Percentiles rank a stretch among this genome's conserved stretches.
These are phyloP conservation scores for Actinia tenebrosa DNA, from an alignment of 64 coral and sea anemone genomes.

Conservation along the genomic window DNA sequence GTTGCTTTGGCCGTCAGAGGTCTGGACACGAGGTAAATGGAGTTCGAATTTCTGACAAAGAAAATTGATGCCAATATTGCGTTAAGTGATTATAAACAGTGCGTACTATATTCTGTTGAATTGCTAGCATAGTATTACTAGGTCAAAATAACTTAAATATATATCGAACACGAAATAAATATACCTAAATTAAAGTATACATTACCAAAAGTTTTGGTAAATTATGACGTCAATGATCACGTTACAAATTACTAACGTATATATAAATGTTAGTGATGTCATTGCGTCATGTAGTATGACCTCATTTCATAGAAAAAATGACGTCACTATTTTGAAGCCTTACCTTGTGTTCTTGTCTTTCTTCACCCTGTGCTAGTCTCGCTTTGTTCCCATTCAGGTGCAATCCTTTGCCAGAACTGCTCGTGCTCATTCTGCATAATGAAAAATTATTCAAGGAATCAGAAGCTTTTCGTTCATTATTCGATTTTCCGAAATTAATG, in stretches of 20 bases:
- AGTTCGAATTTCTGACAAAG: conserved; percentile 25
- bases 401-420: not conserved
- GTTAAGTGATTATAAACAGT: too few relatives aligned
- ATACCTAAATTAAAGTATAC: too few relatives aligned
- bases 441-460: not conserved
- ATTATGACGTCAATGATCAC: too few relatives aligned
- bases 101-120: too few relatives aligned
- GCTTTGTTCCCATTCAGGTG: not conserved
- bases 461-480: not conserved
- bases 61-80: not conserved
- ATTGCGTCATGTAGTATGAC: not conserved
- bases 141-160: too few relatives aligned
- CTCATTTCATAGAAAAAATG: not conserved
- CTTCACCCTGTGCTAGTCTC: not conserved
- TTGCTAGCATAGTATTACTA: too few relatives aligned
- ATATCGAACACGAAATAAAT: too few relatives aligned
- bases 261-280: too few relatives aligned
- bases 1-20: not conserved
- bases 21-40: conserved; percentile 48
- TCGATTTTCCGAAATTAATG: too few relatives aligned
- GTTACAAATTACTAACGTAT: too few relatives aligned
- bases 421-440: not conserved
- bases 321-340: too few relatives aligned
- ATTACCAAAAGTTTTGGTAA: too few relatives aligned
- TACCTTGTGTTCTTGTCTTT: not conserved